These are phyloP conservation scores for Ectemnius lituratus DNA, from an alignment of 2,888 invertebrate genomes.

Conservation along the genomic window DNA sequence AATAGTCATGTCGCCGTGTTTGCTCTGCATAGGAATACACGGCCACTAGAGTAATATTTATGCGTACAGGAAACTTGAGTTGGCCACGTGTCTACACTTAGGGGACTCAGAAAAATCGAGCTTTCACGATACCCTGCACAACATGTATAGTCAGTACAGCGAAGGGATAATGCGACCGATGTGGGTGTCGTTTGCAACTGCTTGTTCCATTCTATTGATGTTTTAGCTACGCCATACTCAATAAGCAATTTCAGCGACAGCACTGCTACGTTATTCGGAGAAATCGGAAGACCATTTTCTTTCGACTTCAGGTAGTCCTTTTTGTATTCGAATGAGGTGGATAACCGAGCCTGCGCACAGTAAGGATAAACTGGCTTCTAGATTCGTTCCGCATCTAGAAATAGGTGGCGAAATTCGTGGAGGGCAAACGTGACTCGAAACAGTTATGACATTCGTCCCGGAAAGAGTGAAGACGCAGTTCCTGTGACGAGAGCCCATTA, in stretches of 20 bases:
- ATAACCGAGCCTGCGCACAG: too few species aligned
- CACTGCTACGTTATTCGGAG: too few species aligned
- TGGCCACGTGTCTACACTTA: neutral
- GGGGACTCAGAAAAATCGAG: neutral
- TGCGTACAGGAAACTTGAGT: slow-evolving; percentile 2
- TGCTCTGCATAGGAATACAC: neutral
- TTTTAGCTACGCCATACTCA: too few species aligned
- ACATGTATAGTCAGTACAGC: slow-evolving; percentile 6
- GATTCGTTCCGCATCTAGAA: slow-evolving; percentile 4
- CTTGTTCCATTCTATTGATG: too few species aligned
- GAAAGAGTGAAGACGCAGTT: slow-evolving; percentile 14
- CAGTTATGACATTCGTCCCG: slow-evolving; percentile 19
- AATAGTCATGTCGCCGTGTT: neutral
- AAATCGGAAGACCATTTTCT: too few species aligned
- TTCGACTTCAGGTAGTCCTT: too few species aligned
- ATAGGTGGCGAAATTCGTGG: slow-evolving; percentile 26
- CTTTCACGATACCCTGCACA: slow-evolving; percentile 9
- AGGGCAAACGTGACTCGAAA: slow-evolving; percentile 23
- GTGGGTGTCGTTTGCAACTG: neutral
- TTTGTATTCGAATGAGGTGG: too few species aligned
- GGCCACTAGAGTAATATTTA: neutral
- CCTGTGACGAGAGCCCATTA: slow-evolving; percentile 6
- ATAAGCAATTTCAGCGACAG: too few species aligned
- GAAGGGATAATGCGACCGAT: neutral
- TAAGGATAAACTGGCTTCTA: neutral